Percentiles rank a stretch among this genome's conserved stretches.
Evolutionary conservation across 2,888 invertebrate species (phyloP).

Genomic region (Sthenelais limicola): DNA sequence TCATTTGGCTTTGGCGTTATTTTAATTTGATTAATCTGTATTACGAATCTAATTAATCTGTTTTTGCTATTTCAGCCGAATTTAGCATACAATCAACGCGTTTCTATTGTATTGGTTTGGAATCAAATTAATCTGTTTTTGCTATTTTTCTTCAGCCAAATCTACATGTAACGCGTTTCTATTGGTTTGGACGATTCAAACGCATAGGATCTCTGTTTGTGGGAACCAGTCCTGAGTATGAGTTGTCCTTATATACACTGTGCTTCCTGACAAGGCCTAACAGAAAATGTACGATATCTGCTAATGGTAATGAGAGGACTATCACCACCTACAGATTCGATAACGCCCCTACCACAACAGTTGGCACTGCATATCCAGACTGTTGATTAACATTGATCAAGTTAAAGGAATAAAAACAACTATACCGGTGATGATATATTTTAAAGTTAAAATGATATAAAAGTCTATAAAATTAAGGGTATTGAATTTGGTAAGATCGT

Average conservation of each 20-base stretch:
- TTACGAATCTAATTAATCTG: too few species aligned
- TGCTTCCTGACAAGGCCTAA: slow-evolving; percentile 88
- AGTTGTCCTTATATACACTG: slow-evolving; percentile 89
- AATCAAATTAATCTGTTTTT: not conserved
- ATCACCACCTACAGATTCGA: slow-evolving; percentile 42
- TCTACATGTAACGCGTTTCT: slow-evolving; percentile 18
- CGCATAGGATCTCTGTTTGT: slow-evolving; percentile 54
- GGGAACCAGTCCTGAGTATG: slow-evolving; percentile 85
- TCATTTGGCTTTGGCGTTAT: too few species aligned
- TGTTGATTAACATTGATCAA: too few species aligned
- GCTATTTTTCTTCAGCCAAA: slow-evolving; percentile 19
- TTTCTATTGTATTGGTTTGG: too few species aligned
- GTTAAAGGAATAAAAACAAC: too few species aligned
- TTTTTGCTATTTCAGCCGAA: too few species aligned
- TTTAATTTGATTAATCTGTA: too few species aligned
- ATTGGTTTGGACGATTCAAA: slow-evolving; percentile 42
- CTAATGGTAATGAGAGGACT: slow-evolving; percentile 17
- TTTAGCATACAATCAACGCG: too few species aligned
- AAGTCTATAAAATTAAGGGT: too few species aligned
- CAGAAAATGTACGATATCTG: slow-evolving; percentile 60
- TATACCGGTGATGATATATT: too few species aligned
- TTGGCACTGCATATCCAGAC: slow-evolving; percentile 47
- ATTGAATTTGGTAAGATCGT: too few species aligned
- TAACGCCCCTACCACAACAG: slow-evolving; percentile 35
- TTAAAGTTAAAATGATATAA: too few species aligned